phyloP scores from a whole-genome alignment of 2,888 invertebrate genomes.

The Drosophila nr. fundita region DNA sequence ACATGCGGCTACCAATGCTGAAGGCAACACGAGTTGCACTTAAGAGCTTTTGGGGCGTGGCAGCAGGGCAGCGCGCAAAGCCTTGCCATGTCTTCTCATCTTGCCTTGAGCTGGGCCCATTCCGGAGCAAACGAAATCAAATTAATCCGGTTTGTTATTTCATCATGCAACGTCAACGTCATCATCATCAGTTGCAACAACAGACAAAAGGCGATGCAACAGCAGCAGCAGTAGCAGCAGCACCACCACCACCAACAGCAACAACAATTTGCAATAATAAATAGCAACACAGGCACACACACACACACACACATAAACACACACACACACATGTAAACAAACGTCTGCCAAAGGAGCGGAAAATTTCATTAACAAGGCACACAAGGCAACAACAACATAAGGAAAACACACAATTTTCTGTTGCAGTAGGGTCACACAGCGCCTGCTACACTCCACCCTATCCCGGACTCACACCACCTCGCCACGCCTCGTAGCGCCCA shows the following conservation, averaged over 20 bases:
- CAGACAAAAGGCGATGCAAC: slow-evolving; percentile 70
- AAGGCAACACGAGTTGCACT: slow-evolving; percentile 51
- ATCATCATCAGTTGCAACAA: slow-evolving; percentile 78
- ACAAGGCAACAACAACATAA: slow-evolving; percentile 53
- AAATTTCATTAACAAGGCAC: slow-evolving; percentile 79
- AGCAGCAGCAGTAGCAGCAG: slow-evolving; percentile 45
- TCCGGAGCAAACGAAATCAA: slow-evolving; percentile 72
- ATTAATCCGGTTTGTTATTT: slow-evolving; percentile 83
- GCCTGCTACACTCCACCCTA: slow-evolving; percentile 20
- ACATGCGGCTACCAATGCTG: slow-evolving; percentile 10
- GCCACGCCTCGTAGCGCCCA: background rate
- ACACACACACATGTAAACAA: slow-evolving; percentile 52
- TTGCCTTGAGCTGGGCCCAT: slow-evolving; percentile 20
- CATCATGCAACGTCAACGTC: slow-evolving; percentile 80
- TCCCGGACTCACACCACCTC: slow-evolving; percentile 6
- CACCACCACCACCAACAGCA: slow-evolving; percentile 36
- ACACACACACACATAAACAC: slow-evolving; percentile 26
- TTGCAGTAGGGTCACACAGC: slow-evolving; percentile 41
- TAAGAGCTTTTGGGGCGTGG: slow-evolving; percentile 44
- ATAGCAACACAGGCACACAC: slow-evolving; percentile 53
- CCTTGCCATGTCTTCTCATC: slow-evolving; percentile 12
- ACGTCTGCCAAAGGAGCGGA: slow-evolving; percentile 77
- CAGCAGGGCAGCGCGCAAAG: slow-evolving; percentile 35
- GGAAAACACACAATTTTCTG: slow-evolving; percentile 36
- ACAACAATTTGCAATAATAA: slow-evolving; percentile 78